Percentiles rank a stretch among this genome's conserved stretches.
phyloP scores from a whole-genome alignment of 2,797 vertebrate species.

The Taenioides sp. region DNA sequence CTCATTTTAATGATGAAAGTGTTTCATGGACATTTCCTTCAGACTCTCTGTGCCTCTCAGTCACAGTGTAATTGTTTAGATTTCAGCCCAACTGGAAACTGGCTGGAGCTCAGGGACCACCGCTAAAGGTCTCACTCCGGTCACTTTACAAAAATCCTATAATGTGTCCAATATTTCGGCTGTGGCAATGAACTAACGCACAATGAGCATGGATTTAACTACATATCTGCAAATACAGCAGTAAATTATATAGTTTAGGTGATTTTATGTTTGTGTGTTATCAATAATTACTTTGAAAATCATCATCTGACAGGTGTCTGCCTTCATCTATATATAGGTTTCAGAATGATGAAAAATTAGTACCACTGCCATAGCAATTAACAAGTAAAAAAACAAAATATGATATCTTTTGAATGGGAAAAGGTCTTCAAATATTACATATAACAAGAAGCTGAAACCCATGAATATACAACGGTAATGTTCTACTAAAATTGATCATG shows the following conservation, averaged over 20 bases:
- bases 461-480: no score
- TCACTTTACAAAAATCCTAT: conserved; percentile 4
- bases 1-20: conserved; percentile 49
- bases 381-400: no score
- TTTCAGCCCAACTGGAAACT: conserved; percentile 21
- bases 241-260: conserved; percentile 1
- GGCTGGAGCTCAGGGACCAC: background rate
- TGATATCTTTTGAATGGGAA: no score
- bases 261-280: conserved; percentile 24
- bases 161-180: background rate
- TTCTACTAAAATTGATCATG: no score
- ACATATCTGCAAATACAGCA: conserved; percentile 4
- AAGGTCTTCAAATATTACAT: no score
- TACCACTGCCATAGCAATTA: no score
- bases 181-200: background rate
- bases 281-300: conserved; percentile 46
- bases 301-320: conserved; percentile 3
- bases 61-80: conserved; percentile 7
- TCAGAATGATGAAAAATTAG: no score
- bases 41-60: conserved; percentile 25
- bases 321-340: conserved; percentile 12
- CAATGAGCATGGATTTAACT: conserved; percentile 9
- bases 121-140: background rate
- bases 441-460: no score
- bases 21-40: conserved; percentile 60